A percentile compares a stretch with the other conserved stretches of the same genome.
Conservation (phyloP, 2,113 vertebrate genomes). For the Pelecanus crispus region DNA sequence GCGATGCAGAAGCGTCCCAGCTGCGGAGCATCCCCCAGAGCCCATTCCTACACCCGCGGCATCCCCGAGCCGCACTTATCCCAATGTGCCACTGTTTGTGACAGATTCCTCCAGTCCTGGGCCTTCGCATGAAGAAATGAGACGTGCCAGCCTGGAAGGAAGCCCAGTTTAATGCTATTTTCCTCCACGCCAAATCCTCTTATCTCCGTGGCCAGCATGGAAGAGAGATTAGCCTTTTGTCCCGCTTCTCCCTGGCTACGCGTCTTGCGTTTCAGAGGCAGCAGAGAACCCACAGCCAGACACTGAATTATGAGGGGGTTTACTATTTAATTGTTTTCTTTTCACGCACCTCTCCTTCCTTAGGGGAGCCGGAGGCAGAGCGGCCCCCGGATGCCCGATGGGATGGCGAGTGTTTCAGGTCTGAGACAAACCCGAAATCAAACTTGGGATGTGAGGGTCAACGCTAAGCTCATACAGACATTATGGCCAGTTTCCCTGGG, state of each 20-base stretch:
- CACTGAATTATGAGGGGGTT: background rate
- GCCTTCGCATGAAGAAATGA: background rate
- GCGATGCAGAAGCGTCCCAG: background rate
- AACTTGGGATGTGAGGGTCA: rapidly evolving
- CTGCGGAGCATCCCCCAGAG: background rate
- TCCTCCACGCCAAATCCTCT: conserved; percentile 13
- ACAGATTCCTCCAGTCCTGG: background rate
- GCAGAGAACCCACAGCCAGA: background rate
- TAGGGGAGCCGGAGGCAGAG: background rate
- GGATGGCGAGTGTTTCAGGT: background rate
- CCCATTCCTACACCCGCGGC: background rate
- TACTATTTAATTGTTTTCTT: background rate
- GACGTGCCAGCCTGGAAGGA: background rate
- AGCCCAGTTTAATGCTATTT: background rate
- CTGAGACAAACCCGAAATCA: background rate
- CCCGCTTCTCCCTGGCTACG: background rate
- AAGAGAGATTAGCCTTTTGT: background rate
- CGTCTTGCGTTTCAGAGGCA: background rate
- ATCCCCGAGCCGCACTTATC: background rate
- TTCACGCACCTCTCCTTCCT: background rate
- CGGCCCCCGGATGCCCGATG: rapidly evolving
- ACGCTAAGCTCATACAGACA: rapidly evolving
- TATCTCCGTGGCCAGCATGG: background rate
- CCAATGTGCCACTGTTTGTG: background rate
- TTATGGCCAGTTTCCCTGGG: background rate